phyloP scores from a whole-genome alignment of 2,888 invertebrate species.

The Ganaspis brasiliensis region DNA sequence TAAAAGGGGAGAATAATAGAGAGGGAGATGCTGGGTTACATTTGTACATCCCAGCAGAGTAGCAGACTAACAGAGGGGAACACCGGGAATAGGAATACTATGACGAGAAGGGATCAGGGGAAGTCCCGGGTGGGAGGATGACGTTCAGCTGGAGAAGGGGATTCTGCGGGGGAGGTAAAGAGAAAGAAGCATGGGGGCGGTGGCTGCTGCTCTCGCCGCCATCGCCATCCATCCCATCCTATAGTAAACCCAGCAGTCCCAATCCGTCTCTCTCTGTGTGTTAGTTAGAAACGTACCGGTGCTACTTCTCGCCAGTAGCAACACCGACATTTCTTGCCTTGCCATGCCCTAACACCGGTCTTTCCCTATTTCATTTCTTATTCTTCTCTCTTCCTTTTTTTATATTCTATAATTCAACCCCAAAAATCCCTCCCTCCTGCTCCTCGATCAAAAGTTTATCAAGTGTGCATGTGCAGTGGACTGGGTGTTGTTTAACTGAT shows the following conservation, averaged over 20 bases:
- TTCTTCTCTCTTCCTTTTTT: slow-evolving; percentile 66
- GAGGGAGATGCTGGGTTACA: slow-evolving; percentile 36
- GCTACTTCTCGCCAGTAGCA: slow-evolving; percentile 75
- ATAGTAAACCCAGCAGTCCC: slow-evolving; percentile 75
- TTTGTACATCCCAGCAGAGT: background rate
- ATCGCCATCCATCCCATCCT: slow-evolving; percentile 81
- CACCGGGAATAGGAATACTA: slow-evolving; percentile 30
- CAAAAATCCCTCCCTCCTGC: slow-evolving; percentile 50
- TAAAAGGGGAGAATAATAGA: slow-evolving; percentile 24
- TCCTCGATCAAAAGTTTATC: slow-evolving; percentile 33
- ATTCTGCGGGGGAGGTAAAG: slow-evolving; percentile 51
- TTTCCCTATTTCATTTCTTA: slow-evolving; percentile 63
- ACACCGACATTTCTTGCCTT: slow-evolving; percentile 74
- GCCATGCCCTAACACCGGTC: slow-evolving; percentile 78
- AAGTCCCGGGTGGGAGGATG: slow-evolving; percentile 52
- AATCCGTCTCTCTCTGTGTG: slow-evolving; percentile 71
- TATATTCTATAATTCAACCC: slow-evolving; percentile 40
- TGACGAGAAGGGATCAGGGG: slow-evolving; percentile 6
- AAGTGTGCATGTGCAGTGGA: slow-evolving; percentile 6
- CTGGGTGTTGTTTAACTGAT: background rate
- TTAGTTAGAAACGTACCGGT: slow-evolving; percentile 76
- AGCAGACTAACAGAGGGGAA: background rate
- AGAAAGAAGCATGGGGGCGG: slow-evolving; percentile 79
- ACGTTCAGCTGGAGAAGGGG: background rate
- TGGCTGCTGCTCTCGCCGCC: slow-evolving; percentile 84